Percentiles rank a stretch among this genome's conserved stretches.
These are phyloP conservation scores for Enteromius trimaculatus DNA, from an alignment of 2,797 vertebrate genomes.

Conservation along the genomic window DNA sequence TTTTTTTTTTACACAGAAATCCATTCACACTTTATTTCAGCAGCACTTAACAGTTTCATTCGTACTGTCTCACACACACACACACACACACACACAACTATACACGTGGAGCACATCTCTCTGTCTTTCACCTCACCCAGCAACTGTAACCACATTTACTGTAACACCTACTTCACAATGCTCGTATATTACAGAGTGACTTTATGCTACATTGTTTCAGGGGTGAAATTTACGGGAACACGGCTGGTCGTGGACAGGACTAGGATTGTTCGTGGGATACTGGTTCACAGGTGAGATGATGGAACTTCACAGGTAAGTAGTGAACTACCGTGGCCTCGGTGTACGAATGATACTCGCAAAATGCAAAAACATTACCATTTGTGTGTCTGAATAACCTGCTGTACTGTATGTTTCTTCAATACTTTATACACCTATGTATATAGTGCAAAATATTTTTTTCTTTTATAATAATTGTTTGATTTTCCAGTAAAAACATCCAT, in stretches of 20 bases:
- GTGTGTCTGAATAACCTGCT: background rate
- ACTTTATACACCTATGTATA: background rate
- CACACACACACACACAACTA: slow-evolving; percentile 17
- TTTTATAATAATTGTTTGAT: background rate
- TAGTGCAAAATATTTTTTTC: background rate
- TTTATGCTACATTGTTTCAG: slow-evolving; percentile 44
- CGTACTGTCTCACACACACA: slow-evolving; percentile 5
- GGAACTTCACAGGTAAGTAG: background rate
- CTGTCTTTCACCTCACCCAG: slow-evolving; percentile 7
- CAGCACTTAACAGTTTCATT: background rate
- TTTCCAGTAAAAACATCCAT: slow-evolving; percentile 18
- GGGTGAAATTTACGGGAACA: slow-evolving; percentile 5
- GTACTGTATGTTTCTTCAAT: background rate
- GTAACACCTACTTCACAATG: slow-evolving; percentile 18
- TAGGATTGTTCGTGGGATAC: background rate
- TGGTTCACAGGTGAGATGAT: slow-evolving; percentile 10
- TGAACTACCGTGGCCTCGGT: background rate
- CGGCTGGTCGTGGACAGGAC: background rate
- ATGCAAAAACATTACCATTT: background rate
- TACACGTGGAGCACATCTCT: background rate
- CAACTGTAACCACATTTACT: slow-evolving; percentile 40
- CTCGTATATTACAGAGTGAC: slow-evolving; percentile 33
- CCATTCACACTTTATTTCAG: slow-evolving; percentile 25
- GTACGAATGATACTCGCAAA: background rate
- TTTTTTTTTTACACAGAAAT: background rate